Percentiles rank a stretch among this genome's conserved stretches.
phyloP scores from a whole-genome alignment of 2,113 vertebrate genomes.

The Uria lomvia region DNA sequence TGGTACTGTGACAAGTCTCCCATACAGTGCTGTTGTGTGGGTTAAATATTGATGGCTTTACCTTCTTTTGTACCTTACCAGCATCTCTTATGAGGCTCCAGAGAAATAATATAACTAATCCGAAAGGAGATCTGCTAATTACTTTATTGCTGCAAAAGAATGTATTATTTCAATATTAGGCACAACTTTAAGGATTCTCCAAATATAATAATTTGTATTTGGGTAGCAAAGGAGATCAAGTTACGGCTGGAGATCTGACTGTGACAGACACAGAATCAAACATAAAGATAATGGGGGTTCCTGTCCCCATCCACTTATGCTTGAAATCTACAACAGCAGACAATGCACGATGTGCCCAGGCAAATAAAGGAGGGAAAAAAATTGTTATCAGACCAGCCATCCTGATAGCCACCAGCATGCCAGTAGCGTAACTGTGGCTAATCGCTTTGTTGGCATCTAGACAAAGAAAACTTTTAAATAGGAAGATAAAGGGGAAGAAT shows the following conservation, averaged over 20 bases:
- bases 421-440: not conserved
- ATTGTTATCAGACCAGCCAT: not conserved
- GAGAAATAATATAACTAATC: not conserved
- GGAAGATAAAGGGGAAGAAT: not conserved
- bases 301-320: fast-evolving
- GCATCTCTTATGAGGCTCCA: not conserved
- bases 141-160: not conserved
- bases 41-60: not conserved
- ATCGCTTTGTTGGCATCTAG: not conserved
- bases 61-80: not conserved
- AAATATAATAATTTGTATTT: not conserved
- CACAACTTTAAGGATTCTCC: not conserved
- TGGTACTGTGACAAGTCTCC: slow-evolving; percentile 19
- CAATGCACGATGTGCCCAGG: not conserved
- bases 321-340: not conserved
- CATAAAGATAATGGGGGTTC: not conserved
- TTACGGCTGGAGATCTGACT: not conserved
- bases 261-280: not conserved
- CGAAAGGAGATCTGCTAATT: not conserved
- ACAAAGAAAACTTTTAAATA: not conserved
- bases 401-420: not conserved
- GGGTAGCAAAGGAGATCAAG: not conserved
- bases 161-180: not conserved
- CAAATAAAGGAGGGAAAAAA: not conserved
- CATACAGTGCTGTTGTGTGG: not conserved